Conservation (phyloP, 2,888 invertebrate genomes). For the Cataglyphis altisquamis region DNA sequence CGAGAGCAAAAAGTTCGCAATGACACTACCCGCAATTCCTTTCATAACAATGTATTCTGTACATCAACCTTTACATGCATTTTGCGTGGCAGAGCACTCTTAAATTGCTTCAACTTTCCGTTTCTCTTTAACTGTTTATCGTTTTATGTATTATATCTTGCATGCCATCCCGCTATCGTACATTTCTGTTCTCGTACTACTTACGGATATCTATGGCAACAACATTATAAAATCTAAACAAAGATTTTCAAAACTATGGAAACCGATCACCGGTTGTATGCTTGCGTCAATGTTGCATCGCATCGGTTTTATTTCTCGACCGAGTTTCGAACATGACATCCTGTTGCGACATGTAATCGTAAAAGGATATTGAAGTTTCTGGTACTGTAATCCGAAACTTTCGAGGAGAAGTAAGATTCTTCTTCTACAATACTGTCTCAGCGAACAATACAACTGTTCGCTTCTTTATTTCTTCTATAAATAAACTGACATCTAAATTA, state of each 20-base stretch:
- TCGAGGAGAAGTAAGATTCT: constrained; percentile 40
- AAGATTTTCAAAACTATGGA: constrained; percentile 6
- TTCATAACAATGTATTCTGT: constrained; percentile 74
- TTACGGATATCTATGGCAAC: not conserved
- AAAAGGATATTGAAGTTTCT: constrained; percentile 55
- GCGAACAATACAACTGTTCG: not conserved
- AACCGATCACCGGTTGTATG: constrained; percentile 5
- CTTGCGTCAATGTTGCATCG: constrained; percentile 23
- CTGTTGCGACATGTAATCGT: constrained; percentile 55
- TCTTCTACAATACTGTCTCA: constrained; percentile 15
- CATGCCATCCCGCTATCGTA: not conserved
- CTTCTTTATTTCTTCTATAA: constrained; percentile 22
- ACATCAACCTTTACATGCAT: constrained; percentile 53
- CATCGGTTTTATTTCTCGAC: constrained; percentile 47
- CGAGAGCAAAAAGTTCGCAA: constrained; percentile 76
- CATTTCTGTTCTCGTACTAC: not conserved
- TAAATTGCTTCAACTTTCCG: constrained; percentile 42
- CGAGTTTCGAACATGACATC: constrained; percentile 50
- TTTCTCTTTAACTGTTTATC: constrained; percentile 32
- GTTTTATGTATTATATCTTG: not conserved
- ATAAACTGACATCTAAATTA: too few relatives aligned
- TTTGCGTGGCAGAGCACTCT: constrained; percentile 38
- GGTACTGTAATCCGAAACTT: constrained; percentile 52
- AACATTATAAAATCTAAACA: constrained; percentile 33
- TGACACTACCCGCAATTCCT: constrained; percentile 77